A percentile compares a stretch with the other conserved stretches of the same genome.
Evolutionary conservation across 64 coral and sea anemone genomes (phyloP).

Genomic region (Actinia tenebrosa): DNA sequence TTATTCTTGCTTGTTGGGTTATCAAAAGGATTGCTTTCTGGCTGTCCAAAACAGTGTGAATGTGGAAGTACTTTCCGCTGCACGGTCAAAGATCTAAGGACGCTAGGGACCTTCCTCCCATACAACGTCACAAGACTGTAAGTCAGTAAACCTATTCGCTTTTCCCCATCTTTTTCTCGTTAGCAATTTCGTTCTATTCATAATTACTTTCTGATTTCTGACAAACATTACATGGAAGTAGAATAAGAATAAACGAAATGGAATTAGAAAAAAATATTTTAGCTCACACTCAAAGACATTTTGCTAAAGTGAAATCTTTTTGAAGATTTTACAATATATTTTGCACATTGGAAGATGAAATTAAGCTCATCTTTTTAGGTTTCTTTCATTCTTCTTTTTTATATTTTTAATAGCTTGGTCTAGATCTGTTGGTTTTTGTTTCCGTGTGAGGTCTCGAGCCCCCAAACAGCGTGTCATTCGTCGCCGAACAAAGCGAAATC

Average conservation of each 20-base stretch:
- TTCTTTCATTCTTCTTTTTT: background rate
- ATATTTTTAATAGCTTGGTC: background rate
- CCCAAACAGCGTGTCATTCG: background rate
- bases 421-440: background rate
- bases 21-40: constrained; percentile 3
- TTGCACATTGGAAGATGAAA: too few species aligned
- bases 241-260: too few species aligned
- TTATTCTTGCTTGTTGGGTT: background rate
- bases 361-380: background rate
- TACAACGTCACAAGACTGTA: constrained; percentile 46
- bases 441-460: background rate
- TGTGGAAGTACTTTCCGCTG: constrained; percentile 45
- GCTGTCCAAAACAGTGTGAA: constrained; percentile 45
- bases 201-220: background rate
- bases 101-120: constrained; percentile 30
- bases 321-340: too few species aligned
- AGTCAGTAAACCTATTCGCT: background rate
- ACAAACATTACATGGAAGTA: too few species aligned
- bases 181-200: background rate
- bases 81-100: constrained; percentile 29
- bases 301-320: too few species aligned
- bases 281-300: too few species aligned
- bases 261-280: too few species aligned
- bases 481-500: background rate
- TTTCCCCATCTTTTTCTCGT: background rate